These are phyloP conservation scores for Glyptemys insculpta DNA, from an alignment of 2,797 vertebrate species.

Conservation along the genomic window DNA sequence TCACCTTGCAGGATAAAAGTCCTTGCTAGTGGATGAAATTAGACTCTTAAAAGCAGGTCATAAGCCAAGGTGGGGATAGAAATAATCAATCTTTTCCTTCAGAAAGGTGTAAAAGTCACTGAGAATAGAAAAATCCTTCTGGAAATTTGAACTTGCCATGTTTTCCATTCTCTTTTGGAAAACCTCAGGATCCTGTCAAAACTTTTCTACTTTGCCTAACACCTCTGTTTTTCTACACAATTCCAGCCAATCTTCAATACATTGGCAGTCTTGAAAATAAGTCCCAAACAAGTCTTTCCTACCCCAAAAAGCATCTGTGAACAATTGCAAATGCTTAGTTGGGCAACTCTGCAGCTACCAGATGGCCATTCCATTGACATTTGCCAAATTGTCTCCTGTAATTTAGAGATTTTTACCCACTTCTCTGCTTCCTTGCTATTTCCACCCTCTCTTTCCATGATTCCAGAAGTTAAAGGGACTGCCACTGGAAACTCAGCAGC, in stretches of 20 bases:
- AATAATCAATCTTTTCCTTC: slow-evolving; percentile 21
- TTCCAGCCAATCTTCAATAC: slow-evolving; percentile 11
- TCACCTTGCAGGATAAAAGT: slow-evolving; percentile 8
- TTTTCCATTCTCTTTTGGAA: neutral
- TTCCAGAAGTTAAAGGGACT: neutral
- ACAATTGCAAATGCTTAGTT: neutral
- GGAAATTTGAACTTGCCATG: neutral
- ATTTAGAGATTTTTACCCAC: slow-evolving; percentile 40
- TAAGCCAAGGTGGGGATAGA: neutral
- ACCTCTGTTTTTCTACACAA: neutral
- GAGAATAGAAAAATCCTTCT: slow-evolving; percentile 2
- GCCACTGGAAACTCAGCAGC: neutral
- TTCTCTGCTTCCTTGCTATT: slow-evolving; percentile 44
- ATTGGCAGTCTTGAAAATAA: neutral
- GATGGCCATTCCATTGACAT: slow-evolving; percentile 23
- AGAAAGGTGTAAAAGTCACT: neutral
- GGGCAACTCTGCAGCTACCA: slow-evolving; percentile 36
- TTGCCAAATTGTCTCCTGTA: slow-evolving; percentile 55
- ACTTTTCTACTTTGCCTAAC: neutral
- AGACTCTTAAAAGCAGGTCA: slow-evolving; percentile 15
- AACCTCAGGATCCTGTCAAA: neutral
- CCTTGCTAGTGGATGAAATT: neutral
- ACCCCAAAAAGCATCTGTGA: neutral
- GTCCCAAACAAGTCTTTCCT: slow-evolving; percentile 1
- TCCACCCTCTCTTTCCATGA: slow-evolving; percentile 38